Percentiles rank a stretch among this genome's conserved stretches.
These are phyloP conservation scores for Harmothoe impar DNA, from an alignment of 2,888 invertebrate species.

Conservation along the genomic window DNA sequence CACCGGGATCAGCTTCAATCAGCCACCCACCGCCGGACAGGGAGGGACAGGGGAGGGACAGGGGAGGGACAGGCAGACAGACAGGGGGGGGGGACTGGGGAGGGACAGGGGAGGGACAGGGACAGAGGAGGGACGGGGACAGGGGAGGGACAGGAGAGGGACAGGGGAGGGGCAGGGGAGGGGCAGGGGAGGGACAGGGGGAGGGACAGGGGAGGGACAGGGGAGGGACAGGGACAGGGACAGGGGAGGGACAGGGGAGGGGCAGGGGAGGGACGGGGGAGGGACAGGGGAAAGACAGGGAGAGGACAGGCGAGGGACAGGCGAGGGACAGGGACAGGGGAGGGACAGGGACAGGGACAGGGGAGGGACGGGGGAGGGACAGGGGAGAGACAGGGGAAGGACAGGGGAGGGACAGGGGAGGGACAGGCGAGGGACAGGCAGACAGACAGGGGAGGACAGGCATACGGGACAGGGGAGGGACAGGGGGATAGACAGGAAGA, in stretches of 20 bases:
- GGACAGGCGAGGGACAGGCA: not conserved
- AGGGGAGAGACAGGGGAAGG: not conserved
- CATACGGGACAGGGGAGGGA: not conserved
- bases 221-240: not conserved
- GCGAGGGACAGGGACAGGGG: not conserved
- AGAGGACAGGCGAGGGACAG: not conserved
- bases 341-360: not conserved
- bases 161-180: not conserved
- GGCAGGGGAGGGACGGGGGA: not conserved
- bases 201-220: not conserved
- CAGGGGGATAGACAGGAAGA: not conserved
- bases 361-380: not conserved
- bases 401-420: not conserved
- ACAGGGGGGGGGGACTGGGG: not conserved
- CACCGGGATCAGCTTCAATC: not conserved
- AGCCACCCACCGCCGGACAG: not conserved
- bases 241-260: not conserved
- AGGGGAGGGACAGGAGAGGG: not conserved
- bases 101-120: no score
- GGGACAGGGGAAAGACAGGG: not conserved
- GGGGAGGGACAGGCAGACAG: not conserved
- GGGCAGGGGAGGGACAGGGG: not conserved
- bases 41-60: not conserved
- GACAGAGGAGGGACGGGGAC: no score
- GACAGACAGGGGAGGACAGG: not conserved